A percentile compares a stretch with the other conserved stretches of the same genome.
phyloP scores from a whole-genome alignment of 2,797 vertebrate species.

The Oreortyx pictus region DNA sequence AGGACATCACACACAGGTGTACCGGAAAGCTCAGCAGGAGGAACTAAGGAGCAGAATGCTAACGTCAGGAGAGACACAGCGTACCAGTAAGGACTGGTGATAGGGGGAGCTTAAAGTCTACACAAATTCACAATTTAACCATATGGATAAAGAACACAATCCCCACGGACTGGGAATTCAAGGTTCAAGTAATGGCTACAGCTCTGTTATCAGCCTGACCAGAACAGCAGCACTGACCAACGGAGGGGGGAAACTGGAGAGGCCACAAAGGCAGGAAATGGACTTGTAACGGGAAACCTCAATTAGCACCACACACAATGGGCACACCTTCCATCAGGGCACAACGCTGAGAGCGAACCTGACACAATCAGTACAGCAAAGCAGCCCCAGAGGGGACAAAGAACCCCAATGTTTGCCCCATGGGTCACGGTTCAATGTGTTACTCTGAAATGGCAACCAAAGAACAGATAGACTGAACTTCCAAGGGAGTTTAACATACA shows the following conservation, averaged over 20 bases:
- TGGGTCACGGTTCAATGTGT: neutral
- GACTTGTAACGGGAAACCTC: neutral
- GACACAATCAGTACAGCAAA: neutral
- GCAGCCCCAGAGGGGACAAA: neutral
- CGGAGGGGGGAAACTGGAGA: accelerated
- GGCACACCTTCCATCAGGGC: neutral
- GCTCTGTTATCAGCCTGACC: neutral
- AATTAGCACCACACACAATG: neutral
- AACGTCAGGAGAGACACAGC: neutral
- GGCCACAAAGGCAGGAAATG: slow-evolving; percentile 39
- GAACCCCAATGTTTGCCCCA: neutral
- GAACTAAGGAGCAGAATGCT: neutral
- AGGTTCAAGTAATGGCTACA: neutral
- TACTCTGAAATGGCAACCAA: neutral
- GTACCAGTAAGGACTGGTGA: neutral
- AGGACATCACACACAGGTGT: neutral
- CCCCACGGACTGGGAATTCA: neutral
- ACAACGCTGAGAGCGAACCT: neutral
- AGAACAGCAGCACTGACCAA: neutral
- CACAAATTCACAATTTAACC: neutral
- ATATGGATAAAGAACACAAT: slow-evolving; percentile 7
- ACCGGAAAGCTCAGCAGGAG: neutral
- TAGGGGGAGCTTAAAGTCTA: neutral
- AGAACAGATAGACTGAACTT: neutral
- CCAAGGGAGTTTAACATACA: neutral